Conservation (phyloP, 2,888 invertebrate genomes). For the Bellardia bayeri region DNA sequence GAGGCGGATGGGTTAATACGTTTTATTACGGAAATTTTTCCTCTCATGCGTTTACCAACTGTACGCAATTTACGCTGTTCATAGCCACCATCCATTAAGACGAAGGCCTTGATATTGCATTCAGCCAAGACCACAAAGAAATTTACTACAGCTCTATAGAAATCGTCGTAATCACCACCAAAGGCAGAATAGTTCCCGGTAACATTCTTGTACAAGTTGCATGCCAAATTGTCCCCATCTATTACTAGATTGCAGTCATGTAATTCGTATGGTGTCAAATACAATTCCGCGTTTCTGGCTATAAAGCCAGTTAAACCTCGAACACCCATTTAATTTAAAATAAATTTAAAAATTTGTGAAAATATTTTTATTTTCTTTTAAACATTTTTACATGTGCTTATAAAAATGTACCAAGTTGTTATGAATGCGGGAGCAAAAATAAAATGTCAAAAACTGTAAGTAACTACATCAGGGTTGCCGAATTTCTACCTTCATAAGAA, state of each 20-base stretch:
- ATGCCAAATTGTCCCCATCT: conserved; percentile 92
- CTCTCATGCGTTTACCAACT: conserved; percentile 86
- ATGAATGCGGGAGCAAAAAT: conserved; percentile 5
- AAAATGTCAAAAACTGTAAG: conserved; percentile 39
- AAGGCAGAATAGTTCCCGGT: conserved; percentile 89
- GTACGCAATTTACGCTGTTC: conserved; percentile 90
- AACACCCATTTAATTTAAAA: conserved; percentile 89
- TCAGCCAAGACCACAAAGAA: conserved; percentile 89
- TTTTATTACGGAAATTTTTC: conserved; percentile 87
- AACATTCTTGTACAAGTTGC: conserved; percentile 88
- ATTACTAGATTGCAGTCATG: conserved; percentile 89
- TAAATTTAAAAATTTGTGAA: background rate
- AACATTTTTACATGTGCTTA: conserved; percentile 33
- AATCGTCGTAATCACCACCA: conserved; percentile 94
- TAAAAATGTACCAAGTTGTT: conserved; percentile 11
- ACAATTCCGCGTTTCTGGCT: conserved; percentile 87
- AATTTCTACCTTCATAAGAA: background rate
- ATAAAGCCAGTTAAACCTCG: conserved; percentile 93
- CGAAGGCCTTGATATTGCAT: conserved; percentile 89
- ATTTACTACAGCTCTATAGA: conserved; percentile 86
- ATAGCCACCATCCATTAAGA: conserved; percentile 92
- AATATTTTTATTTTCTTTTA: background rate
- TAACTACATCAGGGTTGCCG: background rate
- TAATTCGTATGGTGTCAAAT: conserved; percentile 87
- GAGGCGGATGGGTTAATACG: conserved; percentile 86